These are phyloP conservation scores for Anabacerthia variegaticeps DNA, from an alignment of 2,797 vertebrate genomes.

Conservation along the genomic window DNA sequence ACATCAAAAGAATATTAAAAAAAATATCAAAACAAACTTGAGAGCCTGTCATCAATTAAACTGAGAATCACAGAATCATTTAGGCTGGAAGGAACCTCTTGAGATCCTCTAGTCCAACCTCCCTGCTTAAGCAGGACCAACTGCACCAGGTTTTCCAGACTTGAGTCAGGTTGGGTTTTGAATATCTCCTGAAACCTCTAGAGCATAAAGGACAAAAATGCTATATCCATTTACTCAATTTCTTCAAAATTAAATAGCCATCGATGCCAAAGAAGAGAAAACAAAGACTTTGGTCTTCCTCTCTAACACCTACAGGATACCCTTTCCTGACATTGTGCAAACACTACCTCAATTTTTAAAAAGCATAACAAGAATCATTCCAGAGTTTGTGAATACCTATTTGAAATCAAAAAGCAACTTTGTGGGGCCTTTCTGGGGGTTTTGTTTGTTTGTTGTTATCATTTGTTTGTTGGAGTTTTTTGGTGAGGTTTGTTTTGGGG, in stretches of 20 bases:
- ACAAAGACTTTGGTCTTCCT: background rate
- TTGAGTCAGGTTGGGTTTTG: background rate
- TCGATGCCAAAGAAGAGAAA: background rate
- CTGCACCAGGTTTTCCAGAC: background rate
- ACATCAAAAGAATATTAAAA: background rate
- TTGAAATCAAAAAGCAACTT: background rate
- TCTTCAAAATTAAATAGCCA: background rate
- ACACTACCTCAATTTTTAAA: background rate
- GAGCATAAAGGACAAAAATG: background rate
- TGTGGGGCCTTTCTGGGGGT: background rate
- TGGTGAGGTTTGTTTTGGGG: background rate
- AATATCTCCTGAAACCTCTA: background rate
- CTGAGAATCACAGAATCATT: background rate
- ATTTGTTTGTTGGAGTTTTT: accelerated
- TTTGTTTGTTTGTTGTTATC: background rate
- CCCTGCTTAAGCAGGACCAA: background rate
- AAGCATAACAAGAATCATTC: background rate
- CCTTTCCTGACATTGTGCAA: background rate
- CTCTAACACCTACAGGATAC: background rate
- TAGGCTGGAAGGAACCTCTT: background rate
- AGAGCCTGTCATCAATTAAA: background rate
- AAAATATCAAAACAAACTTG: background rate
- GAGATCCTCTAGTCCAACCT: background rate
- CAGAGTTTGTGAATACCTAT: background rate
- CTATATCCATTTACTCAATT: background rate